Conservation (phyloP, 1,140 invertebrate species). For the Cherax quadricarinatus region DNA sequence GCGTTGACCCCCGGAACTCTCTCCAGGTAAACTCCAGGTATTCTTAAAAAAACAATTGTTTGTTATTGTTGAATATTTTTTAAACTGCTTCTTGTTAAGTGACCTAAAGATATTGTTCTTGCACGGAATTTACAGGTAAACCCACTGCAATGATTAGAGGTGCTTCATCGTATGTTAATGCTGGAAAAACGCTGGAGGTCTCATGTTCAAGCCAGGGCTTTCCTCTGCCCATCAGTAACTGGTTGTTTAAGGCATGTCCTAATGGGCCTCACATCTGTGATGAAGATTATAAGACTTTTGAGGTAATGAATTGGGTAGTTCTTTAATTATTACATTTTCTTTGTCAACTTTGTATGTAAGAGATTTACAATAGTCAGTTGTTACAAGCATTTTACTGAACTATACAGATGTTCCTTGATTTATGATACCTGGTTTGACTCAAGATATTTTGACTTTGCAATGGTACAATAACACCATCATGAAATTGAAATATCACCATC, state of each 20-base stretch:
- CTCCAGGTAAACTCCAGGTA: no score
- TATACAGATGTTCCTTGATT: no score
- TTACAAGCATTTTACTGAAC: no score
- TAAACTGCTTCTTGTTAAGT: no score
- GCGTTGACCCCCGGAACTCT: no score
- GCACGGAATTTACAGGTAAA: neutral
- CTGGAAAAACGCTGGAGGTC: neutral
- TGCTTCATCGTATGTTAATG: neutral
- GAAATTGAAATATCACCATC: no score
- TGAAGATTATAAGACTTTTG: neutral
- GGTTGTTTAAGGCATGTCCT: neutral
- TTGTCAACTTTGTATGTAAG: neutral
- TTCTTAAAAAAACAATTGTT: no score
- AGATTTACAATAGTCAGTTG: no score
- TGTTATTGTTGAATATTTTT: no score
- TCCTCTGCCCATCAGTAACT: neutral
- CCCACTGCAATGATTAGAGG: neutral
- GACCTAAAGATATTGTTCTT: neutral
- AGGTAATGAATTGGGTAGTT: neutral
- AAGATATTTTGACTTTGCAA: no score
- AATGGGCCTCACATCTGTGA: neutral
- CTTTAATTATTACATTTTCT: neutral
- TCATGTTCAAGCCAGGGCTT: neutral
- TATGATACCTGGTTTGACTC: no score
- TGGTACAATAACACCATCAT: no score